These are phyloP conservation scores for Numenius phaeopus DNA, from an alignment of 2,797 vertebrate species.

Conservation along the genomic window DNA sequence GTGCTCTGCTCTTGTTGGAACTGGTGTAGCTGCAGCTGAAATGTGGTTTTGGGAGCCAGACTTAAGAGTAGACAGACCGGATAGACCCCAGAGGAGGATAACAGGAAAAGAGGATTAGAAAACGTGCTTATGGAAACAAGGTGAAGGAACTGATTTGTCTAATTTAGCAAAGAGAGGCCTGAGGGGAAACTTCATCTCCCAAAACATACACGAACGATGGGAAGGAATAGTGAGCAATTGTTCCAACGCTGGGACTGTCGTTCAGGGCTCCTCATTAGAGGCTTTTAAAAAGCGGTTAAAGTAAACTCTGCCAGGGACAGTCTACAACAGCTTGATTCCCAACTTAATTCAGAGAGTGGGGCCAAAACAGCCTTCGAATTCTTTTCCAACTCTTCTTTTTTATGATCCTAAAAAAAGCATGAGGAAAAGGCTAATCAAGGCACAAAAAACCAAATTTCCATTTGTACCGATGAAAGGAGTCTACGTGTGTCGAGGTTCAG, in stretches of 20 bases:
- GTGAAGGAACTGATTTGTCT: constrained; percentile 43
- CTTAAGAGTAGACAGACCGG: neutral
- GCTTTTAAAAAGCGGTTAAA: neutral
- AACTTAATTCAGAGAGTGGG: neutral
- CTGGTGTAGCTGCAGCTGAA: neutral
- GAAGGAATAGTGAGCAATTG: constrained; percentile 13
- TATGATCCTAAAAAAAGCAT: neutral
- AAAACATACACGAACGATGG: neutral
- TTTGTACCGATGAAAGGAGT: neutral
- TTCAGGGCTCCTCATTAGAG: neutral
- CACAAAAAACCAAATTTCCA: neutral
- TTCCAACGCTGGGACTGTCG: neutral
- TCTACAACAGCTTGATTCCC: neutral
- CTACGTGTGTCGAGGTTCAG: neutral
- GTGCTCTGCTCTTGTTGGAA: neutral
- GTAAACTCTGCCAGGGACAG: neutral
- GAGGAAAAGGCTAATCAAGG: neutral
- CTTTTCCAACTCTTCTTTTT: neutral
- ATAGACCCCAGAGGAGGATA: constrained; percentile 4
- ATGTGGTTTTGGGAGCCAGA: neutral
- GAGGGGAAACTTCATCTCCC: constrained; percentile 19
- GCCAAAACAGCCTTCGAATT: neutral
- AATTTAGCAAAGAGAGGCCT: constrained; percentile 37
- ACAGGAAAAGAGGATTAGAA: constrained; percentile 48
- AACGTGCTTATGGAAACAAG: neutral